These are phyloP conservation scores for Telmatochromis sp. DNA, from an alignment of 2,113 vertebrate species.

Conservation along the genomic window DNA sequence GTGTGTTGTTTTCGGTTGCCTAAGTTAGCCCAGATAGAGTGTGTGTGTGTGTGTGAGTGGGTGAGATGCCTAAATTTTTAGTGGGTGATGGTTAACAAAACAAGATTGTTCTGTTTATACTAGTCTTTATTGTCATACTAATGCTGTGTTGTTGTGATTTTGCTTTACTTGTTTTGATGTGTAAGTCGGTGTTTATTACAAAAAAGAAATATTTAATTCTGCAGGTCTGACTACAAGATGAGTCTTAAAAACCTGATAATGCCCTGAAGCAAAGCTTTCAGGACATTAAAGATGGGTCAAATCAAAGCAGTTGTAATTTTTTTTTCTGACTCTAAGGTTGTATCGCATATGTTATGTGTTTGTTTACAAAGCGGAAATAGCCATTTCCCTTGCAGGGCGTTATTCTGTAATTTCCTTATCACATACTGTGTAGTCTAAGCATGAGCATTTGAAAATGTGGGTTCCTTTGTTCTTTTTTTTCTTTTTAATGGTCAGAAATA, in stretches of 20 bases:
- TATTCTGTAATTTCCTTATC: neutral
- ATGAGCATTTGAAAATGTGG: neutral
- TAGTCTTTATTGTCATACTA: neutral
- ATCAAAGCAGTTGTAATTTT: neutral
- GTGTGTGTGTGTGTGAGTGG: neutral
- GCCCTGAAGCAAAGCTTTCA: neutral
- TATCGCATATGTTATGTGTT: neutral
- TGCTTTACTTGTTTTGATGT: neutral
- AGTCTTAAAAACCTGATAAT: neutral
- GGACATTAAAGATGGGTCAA: neutral
- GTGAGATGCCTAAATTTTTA: neutral
- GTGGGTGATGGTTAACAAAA: neutral
- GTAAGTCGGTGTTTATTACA: neutral
- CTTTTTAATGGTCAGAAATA: neutral
- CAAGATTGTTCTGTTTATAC: neutral
- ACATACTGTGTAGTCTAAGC: neutral
- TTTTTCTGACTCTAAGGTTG: neutral
- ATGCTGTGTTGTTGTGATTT: neutral
- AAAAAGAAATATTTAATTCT: neutral
- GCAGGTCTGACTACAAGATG: neutral
- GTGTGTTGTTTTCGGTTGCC: neutral
- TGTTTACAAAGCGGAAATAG: conserved; percentile 31
- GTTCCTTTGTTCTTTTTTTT: neutral
- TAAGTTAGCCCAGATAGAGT: neutral
- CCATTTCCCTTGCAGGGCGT: neutral